Evolutionary conservation across 2,113 vertebrate species (phyloP).

Genomic region (Cyprinodon brontotheroides): DNA sequence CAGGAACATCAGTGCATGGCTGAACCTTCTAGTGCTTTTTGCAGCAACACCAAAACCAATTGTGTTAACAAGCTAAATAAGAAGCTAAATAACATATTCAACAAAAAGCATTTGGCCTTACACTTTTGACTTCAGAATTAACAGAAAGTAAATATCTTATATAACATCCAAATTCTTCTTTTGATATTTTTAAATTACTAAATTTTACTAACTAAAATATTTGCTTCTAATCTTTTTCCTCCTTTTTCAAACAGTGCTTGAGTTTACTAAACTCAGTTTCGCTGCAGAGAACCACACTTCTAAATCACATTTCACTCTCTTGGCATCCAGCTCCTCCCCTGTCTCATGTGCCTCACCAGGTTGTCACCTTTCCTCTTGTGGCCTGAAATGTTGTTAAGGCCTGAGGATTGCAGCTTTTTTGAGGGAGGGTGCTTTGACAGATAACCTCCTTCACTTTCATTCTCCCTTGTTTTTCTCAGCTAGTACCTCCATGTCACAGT

Average conservation of each 20-base stretch:
- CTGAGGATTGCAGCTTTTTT: conserved; percentile 22
- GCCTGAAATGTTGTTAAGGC: conserved; percentile 36
- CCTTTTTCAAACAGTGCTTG: neutral
- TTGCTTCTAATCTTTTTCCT: neutral
- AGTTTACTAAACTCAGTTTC: neutral
- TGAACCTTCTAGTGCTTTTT: conserved; percentile 32
- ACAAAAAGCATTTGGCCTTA: neutral
- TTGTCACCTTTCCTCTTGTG: conserved; percentile 13
- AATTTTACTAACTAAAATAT: neutral
- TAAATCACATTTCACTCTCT: conserved; percentile 12
- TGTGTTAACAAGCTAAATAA: neutral
- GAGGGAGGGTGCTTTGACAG: conserved; percentile 43
- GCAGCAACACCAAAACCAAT: conserved; percentile 36
- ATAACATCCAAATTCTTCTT: neutral
- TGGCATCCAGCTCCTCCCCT: conserved; percentile 19
- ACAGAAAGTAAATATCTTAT: neutral
- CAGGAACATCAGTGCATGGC: conserved; percentile 14
- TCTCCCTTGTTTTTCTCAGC: conserved; percentile 29
- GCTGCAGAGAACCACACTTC: conserved; percentile 4
- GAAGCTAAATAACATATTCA: neutral
- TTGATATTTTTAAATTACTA: neutral
- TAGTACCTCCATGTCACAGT: conserved; percentile 38
- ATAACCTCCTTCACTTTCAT: conserved; percentile 45
- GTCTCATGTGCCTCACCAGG: conserved; percentile 1
- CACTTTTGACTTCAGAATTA: neutral